Evolutionary conservation across 2,888 invertebrate species (phyloP), one percentile per base, ranked within the genome.

Genomic region (Cryptops parisi): DNA sequence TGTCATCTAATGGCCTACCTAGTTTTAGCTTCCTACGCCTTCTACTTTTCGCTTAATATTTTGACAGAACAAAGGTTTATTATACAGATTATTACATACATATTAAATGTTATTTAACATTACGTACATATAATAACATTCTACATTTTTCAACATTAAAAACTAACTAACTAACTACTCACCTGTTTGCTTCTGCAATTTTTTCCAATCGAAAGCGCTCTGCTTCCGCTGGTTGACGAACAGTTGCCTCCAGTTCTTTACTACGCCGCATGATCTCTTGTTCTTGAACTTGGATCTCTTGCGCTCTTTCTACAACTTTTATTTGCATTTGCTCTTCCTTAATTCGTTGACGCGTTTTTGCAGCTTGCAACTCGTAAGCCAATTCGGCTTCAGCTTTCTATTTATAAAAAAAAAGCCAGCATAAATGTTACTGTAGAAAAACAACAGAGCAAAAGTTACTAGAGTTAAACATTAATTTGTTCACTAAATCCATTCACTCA

Each of bases 321-420:
- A 96, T 90, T 64, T 96, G 93, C 94, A 96, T 96, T 66, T 93
- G 85, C 68, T 97, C 96, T 64, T 94, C 93, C 72, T 90, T 91
- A 63, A 91, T 90, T 58, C 87, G 79, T 67, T 96, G 94, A 63
- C 90, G 88, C 0, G 93, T 94, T 71, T 94, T 94, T 1, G 91
- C 91, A 1, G 90, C 90, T 76, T 93, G 90, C 54, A 93, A 70
- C 64, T 89, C 88, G 67, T 85, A 90, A 0, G 91, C 90, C 79
- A 91, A 79, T 68, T 91, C 90, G 9, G 90, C 90, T 73, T 91
- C 90, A 45, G 91, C 91, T 78, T 81, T 76, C 76, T 76, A 54
- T 21, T 55, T 54, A 23, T 50, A 52, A 56, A 51, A 52, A 39
- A 19, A 25, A 27, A n/a, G n/a, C n/a, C n/a, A n/a, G n/a, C n/a